Percentiles rank a stretch among this genome's conserved stretches.
Conservation (phyloP, 1,140 invertebrate genomes). For the Plodia interpunctella region DNA sequence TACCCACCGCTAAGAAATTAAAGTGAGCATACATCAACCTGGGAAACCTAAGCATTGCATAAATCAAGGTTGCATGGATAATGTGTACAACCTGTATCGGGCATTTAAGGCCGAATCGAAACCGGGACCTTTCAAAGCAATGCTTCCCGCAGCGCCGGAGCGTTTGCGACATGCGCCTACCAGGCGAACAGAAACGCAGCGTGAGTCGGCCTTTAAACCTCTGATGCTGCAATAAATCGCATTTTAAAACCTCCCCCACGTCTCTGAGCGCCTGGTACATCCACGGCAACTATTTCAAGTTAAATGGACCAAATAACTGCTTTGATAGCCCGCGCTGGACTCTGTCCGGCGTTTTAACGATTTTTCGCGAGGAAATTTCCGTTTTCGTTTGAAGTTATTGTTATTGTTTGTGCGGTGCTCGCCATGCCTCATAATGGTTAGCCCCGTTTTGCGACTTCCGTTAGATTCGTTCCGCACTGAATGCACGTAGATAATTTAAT, state of each 20-base stretch:
- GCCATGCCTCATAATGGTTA: conserved; percentile 13
- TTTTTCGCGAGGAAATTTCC: conserved; percentile 60
- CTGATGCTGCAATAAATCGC: conserved; percentile 48
- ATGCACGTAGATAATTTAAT: conserved; percentile 5
- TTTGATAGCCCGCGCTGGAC: conserved; percentile 42
- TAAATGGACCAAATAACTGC: conserved; percentile 62
- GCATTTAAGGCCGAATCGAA: conserved; percentile 24
- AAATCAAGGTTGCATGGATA: conserved; percentile 10
- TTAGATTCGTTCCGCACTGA: conserved; percentile 15
- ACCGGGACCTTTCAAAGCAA: conserved; percentile 32
- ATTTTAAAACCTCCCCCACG: conserved; percentile 48
- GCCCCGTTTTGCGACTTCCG: conserved; percentile 8
- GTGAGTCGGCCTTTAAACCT: conserved; percentile 37
- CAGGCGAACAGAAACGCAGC: conserved; percentile 39
- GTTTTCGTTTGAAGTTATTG: conserved; percentile 55
- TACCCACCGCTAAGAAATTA: conserved; percentile 10
- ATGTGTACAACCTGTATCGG: conserved; percentile 6
- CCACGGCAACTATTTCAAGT: conserved; percentile 55
- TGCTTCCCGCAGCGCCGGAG: conserved; percentile 34
- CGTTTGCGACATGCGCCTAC: conserved; percentile 48
- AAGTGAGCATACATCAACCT: background rate
- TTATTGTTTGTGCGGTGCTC: conserved; percentile 41
- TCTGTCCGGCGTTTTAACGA: conserved; percentile 45
- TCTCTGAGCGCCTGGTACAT: conserved; percentile 38
- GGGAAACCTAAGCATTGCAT: conserved; percentile 15